phyloP scores from a whole-genome alignment of 2,888 invertebrate species.

The Himalopsyche japonica region DNA sequence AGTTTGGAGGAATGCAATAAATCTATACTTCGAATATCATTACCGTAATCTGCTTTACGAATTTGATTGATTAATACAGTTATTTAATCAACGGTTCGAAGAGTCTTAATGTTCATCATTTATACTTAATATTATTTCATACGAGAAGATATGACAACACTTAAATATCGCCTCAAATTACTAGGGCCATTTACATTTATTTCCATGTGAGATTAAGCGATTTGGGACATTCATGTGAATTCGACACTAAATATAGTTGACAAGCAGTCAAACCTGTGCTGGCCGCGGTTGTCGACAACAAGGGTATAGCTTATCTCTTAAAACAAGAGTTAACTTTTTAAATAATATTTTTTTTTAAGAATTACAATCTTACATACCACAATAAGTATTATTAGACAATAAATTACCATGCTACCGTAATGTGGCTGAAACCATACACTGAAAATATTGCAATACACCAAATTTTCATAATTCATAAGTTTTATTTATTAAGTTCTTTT shows the following conservation, averaged over 20 bases:
- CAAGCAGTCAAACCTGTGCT: constrained; percentile 22
- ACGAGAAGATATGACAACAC: neutral
- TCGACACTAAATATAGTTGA: constrained; percentile 29
- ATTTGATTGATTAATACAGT: neutral
- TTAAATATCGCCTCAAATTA: neutral
- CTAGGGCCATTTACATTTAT: neutral
- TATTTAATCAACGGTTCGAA: neutral
- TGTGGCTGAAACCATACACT: too few relatives aligned
- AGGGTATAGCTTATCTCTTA: neutral
- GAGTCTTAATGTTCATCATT: neutral
- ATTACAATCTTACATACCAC: too few relatives aligned
- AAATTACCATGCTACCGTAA: too few relatives aligned
- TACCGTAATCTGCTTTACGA: too few relatives aligned
- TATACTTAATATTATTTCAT: neutral
- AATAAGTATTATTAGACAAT: too few relatives aligned
- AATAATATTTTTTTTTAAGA: too few relatives aligned
- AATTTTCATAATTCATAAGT: too few relatives aligned
- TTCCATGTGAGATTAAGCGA: constrained; percentile 23
- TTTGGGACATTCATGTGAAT: constrained; percentile 27
- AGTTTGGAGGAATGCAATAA: too few relatives aligned
- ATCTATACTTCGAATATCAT: too few relatives aligned
- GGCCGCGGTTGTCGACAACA: neutral
- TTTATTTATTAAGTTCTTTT: too few relatives aligned
- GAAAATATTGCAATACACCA: too few relatives aligned
- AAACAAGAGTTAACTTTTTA: neutral